Conservation (phyloP, 2,113 vertebrate genomes). For the Arizona elegans region DNA sequence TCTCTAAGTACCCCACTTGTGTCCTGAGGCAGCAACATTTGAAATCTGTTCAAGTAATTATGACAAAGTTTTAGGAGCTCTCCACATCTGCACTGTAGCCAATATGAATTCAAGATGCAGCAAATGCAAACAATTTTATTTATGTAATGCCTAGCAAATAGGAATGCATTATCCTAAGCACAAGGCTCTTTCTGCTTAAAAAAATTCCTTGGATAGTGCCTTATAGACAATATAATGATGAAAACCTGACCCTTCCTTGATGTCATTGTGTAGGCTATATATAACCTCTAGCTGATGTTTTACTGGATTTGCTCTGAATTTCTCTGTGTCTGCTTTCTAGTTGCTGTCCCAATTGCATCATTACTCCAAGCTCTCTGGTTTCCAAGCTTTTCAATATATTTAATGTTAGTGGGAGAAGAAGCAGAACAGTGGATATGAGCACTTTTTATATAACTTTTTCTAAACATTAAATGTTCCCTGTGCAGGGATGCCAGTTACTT, state of each 20-base stretch:
- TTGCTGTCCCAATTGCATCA: background rate
- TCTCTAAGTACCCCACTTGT: background rate
- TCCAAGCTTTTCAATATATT: background rate
- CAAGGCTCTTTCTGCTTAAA: background rate
- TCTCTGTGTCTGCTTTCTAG: background rate
- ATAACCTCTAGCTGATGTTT: background rate
- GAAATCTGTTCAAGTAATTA: background rate
- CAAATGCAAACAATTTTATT: background rate
- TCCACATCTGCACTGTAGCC: background rate
- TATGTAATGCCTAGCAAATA: background rate
- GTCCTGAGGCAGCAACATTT: background rate
- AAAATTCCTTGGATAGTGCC: background rate
- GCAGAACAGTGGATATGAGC: background rate
- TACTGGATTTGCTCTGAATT: background rate
- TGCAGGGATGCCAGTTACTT: background rate
- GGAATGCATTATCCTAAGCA: background rate
- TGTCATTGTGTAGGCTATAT: background rate
- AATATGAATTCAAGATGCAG: background rate
- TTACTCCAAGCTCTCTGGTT: background rate
- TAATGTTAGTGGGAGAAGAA: background rate
- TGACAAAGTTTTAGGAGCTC: background rate
- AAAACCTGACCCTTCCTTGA: background rate
- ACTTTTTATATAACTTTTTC: background rate
- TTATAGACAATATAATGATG: background rate
- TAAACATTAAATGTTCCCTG: background rate